phyloP scores from a whole-genome alignment of 2,888 invertebrate genomes.

The Disparrhopalites patrizii region DNA sequence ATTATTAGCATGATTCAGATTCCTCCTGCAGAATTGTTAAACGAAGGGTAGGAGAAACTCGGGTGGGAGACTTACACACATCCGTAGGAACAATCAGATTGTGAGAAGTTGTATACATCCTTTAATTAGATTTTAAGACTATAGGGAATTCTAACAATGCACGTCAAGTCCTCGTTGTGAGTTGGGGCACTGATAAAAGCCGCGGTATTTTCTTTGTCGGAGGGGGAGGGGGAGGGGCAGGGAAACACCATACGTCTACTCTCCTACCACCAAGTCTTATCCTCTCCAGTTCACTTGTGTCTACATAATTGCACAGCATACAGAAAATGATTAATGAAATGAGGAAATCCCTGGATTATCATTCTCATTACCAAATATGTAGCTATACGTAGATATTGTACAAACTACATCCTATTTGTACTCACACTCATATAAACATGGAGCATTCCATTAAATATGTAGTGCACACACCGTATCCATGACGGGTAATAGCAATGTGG shows the following conservation, averaged over 20 bases:
- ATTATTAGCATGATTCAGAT: no score
- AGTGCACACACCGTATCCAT: no score
- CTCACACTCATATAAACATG: no score
- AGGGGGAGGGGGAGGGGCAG: not conserved
- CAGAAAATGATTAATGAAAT: constrained; percentile 46
- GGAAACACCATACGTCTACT: not conserved
- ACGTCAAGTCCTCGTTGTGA: not conserved
- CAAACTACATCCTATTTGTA: no score
- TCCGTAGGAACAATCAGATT: constrained; percentile 30
- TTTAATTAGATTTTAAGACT: constrained; percentile 8
- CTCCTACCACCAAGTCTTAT: no score
- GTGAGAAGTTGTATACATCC: constrained; percentile 9
- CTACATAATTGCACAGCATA: not conserved
- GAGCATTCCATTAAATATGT: no score
- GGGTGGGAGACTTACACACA: no score
- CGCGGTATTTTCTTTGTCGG: not conserved
- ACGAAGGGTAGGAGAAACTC: no score
- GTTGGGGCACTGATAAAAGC: not conserved
- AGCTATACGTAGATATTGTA: not conserved
- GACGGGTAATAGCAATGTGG: no score
- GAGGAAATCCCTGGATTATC: constrained; percentile 46
- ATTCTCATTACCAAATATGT: constrained; percentile 17
- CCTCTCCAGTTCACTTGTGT: no score
- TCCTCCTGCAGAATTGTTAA: no score
- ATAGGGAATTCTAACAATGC: no score